A percentile compares a stretch with the other conserved stretches of the same genome.
These are phyloP conservation scores for Forbesichthys papilliferus DNA, from an alignment of 2,113 vertebrate species.

Conservation along the genomic window DNA sequence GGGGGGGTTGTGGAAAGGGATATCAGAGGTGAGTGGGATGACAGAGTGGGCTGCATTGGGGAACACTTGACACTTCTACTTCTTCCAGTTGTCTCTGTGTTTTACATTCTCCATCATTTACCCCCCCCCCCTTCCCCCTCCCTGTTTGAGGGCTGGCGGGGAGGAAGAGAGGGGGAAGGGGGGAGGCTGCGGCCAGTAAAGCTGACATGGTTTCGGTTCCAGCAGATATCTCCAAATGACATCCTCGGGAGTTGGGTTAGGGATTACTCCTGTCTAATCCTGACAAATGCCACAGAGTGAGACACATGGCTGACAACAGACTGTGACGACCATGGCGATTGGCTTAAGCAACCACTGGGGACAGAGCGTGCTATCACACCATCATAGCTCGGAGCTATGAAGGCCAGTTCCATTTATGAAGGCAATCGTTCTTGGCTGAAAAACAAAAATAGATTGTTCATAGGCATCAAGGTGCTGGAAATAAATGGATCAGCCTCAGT, in stretches of 20 bases:
- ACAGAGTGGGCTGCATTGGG: constrained; percentile 58
- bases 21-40: constrained; percentile 53
- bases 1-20: constrained; percentile 56
- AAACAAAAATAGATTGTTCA: too few species aligned
- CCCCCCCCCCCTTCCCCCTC: background rate
- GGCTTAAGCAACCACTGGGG: constrained; percentile 41
- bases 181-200: constrained; percentile 58
- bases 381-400: constrained; percentile 2
- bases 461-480: too few species aligned
- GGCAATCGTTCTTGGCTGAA: too few species aligned
- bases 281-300: constrained; percentile 71
- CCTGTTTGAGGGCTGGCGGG: constrained; percentile 35
- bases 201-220: constrained; percentile 64
- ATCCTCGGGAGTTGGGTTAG: constrained; percentile 71
- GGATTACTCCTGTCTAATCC: constrained; percentile 76
- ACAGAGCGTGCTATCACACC: constrained; percentile 15
- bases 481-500: constrained; percentile 8
- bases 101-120: constrained; percentile 46
- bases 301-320: constrained; percentile 66
- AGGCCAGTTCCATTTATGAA: background rate
- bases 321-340: constrained; percentile 55
- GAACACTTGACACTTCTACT: constrained; percentile 45
- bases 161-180: constrained; percentile 52
- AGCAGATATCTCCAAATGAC: constrained; percentile 70
- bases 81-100: constrained; percentile 6